Evolutionary conservation across 2,797 vertebrate genomes (phyloP), one percentile per base, ranked within the genome.

Genomic region (Melanotaenia trifasciata): DNA sequence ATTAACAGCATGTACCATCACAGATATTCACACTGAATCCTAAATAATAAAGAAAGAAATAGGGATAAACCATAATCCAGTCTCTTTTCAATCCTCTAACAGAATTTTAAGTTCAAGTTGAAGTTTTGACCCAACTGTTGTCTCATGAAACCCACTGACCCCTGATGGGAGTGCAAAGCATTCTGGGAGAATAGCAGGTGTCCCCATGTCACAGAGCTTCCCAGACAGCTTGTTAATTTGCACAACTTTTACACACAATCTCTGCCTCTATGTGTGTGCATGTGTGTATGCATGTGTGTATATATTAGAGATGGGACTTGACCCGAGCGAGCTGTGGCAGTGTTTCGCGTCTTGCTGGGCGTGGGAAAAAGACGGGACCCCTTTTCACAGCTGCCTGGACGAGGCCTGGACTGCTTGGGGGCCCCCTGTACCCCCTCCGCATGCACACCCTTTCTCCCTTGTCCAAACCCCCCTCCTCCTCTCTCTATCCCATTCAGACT

Each of bases 331-430:
- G 94, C 94, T 88, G 92, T 85, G 84, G 92, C 92, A 94, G 89
- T 94, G 94, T 95, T 94, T 94, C 83, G 89, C 93, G 89, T 96
- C 95, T 93, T 90, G 93, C 95, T 91, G 96, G 95, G 93, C 96
- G 96, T 97, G 96, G 96, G 96, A 97, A 97, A 97, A 96, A 96
- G 95, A 94, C 93, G 89, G 83, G 90, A 94, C 90, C 94, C 94
- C 94, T 94, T 96, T 97, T 97, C 96, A 97, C 96, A 97, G 96
- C 95, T 96, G 95, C 95, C 94, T 93, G 78, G 84, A 86, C 35
- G 85, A 92, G 93, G 94, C 94, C 95, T 85, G 94, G 94, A 92
- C 93, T 93, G 93, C 91, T 91, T 92, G 92, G 94, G 94, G 95
- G 93, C 91, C 94, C 93, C 91, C 87, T 86, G 87, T 79, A 89